Evolutionary conservation across 35 echinoderm and acorn worm species (phyloP).

Genomic region (Heliocidaris tuberculata): DNA sequence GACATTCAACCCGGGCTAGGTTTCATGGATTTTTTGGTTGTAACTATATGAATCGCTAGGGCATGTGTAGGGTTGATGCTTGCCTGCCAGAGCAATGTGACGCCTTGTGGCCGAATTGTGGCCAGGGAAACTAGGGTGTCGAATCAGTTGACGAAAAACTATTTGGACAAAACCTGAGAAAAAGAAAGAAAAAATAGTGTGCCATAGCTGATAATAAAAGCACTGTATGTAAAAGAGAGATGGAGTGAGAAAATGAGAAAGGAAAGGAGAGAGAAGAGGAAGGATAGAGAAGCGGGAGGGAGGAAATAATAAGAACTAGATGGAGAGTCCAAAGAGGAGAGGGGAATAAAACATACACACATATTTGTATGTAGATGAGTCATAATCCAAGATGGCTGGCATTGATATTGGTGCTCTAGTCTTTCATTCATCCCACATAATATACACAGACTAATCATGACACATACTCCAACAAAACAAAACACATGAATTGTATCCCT

Average conservation of each 20-base stretch:
- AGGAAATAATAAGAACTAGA: background rate
- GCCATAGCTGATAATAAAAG: background rate
- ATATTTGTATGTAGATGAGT: background rate
- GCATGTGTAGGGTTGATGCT: background rate
- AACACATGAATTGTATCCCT: background rate
- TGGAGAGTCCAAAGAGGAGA: background rate
- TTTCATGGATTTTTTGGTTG: background rate
- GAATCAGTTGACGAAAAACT: background rate
- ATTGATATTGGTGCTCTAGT: background rate
- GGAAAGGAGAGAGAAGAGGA: background rate
- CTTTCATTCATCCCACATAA: too few relatives aligned
- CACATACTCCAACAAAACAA: background rate
- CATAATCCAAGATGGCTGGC: slow-evolving; percentile 15
- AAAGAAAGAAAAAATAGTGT: background rate
- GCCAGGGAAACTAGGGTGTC: background rate
- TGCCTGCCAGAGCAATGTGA: background rate
- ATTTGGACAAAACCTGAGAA: background rate
- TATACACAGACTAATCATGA: background rate
- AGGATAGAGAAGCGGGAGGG: background rate
- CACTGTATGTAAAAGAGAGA: background rate
- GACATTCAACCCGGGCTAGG: background rate
- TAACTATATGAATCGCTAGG: too few relatives aligned
- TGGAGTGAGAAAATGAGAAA: background rate
- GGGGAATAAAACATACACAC: background rate
- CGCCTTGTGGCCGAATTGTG: background rate